phyloP scores from a whole-genome alignment of 2,888 invertebrate genomes.

The Branchellion lobata region DNA sequence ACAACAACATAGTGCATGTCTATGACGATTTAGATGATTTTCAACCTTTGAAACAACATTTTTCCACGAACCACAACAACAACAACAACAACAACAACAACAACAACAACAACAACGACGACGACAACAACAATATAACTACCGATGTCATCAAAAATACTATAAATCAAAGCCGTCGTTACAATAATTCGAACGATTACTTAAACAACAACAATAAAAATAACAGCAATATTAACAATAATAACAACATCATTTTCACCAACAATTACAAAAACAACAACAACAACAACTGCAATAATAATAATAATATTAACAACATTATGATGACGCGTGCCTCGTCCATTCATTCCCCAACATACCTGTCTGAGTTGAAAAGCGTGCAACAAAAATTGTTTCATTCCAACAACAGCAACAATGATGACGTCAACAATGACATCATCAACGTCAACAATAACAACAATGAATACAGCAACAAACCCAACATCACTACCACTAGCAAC shows the following conservation, averaged over 20 bases:
- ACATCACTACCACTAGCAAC: not conserved
- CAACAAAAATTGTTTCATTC: not conserved
- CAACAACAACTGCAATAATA: not conserved
- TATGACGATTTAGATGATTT: constrained; percentile 19
- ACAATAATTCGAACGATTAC: not conserved
- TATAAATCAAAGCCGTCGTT: too few species aligned
- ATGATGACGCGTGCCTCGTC: too few species aligned
- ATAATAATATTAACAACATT: not conserved
- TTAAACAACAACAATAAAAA: not conserved
- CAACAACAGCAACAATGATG: not conserved
- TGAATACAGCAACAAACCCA: too few species aligned
- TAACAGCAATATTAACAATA: not conserved
- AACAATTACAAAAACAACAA: not conserved
- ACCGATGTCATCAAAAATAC: too few species aligned
- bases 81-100: not conserved
- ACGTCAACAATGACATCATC: not conserved
- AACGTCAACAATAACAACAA: not conserved
- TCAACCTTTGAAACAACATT: too few species aligned
- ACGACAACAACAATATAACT: not conserved
- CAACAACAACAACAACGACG: too few species aligned
- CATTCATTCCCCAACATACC: not conserved
- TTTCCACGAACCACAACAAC: not conserved
- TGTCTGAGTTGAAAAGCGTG: not conserved
- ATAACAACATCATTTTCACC: not conserved
- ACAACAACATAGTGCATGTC: not conserved